A percentile compares a stretch with the other conserved stretches of the same genome.
These are phyloP conservation scores for Thumatha senex DNA, from an alignment of 2,888 invertebrate genomes.

Conservation along the genomic window DNA sequence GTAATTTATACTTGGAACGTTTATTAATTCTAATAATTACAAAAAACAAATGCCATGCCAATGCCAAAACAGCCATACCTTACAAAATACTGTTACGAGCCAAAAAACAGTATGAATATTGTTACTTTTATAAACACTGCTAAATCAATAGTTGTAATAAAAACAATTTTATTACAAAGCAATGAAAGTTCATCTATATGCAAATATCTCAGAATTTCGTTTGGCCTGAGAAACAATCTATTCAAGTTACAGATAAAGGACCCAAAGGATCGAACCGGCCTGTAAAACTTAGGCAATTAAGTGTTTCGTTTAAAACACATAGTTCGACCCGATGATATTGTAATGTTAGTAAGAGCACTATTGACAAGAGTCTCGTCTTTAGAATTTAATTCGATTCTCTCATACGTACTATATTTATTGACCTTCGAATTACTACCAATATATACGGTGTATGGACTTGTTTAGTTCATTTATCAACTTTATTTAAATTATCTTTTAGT, in stretches of 20 bases:
- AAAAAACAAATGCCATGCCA: no score
- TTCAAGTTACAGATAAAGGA: slow-evolving; percentile 1
- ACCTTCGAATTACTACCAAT: no score
- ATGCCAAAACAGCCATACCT: no score
- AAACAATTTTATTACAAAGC: slow-evolving; percentile 4
- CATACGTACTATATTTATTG: background rate
- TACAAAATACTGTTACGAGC: slow-evolving; percentile 1
- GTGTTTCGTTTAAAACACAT: slow-evolving; percentile 15
- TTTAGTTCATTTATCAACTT: no score
- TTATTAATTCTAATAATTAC: no score
- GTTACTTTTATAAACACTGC: background rate
- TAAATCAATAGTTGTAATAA: background rate
- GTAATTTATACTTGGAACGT: no score
- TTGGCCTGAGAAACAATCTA: background rate
- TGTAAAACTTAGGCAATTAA: slow-evolving; percentile 18
- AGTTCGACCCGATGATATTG: background rate
- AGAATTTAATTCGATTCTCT: slow-evolving; percentile 2
- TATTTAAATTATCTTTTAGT: no score
- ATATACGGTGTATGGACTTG: no score
- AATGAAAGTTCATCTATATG: slow-evolving; percentile 6
- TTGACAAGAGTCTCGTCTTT: background rate
- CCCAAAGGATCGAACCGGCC: slow-evolving; percentile 2
- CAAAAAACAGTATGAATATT: background rate
- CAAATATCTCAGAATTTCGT: background rate
- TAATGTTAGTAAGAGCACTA: slow-evolving; percentile 10